Base-by-base conservation (phyloP, 1,140 invertebrate species). In the Hesperophylax magnus region DNA sequence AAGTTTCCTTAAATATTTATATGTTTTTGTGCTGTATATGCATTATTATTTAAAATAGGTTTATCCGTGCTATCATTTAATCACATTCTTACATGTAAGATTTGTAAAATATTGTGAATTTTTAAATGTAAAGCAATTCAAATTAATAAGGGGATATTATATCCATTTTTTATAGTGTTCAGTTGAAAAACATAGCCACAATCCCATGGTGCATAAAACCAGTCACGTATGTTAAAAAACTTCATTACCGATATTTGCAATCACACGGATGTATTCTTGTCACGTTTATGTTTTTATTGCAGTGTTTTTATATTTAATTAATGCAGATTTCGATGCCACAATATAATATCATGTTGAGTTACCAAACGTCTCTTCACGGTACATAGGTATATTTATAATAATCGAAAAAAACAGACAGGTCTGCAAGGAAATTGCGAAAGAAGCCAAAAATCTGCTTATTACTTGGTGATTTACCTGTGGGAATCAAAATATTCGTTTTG, bases 211-310 rank as follows among this genome's bases (percentile, higher is more conserved):
- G 56, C 56, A 60, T 14, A 22, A 22, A 60, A 60, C 56, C 56
- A 22, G 58, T 61, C 58, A 61, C 56, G 56, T 58, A 18, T 56
- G 24, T 24, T 24, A 61, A 61, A 61, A 61, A 61, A 61, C 58
- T 61, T 61, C 17, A 61, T 20, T 61, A 61, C 18, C 8, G 24
- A 61, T 61, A 61, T 61, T 61, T 24, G 58, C 58, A 61, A 61
- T 18, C 58, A 24, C 58, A 24, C 58, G 58, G 58, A 67, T 34
- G 63, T 34, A 67, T 67, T 67, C 63, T 67, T 67, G 63, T 67
- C 63, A 67, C 63, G 63, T 67, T 27, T 67, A 61, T 67, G 63
- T 34, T 67, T 67, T 67, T 67, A 67, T 67, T 67, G 31, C 63
- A 34, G 7, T 67, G 11, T 34, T 31, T 34, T 67, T 67, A 14